Conservation (phyloP, 2,797 vertebrate genomes). For the Peromyscus nudipes region DNA sequence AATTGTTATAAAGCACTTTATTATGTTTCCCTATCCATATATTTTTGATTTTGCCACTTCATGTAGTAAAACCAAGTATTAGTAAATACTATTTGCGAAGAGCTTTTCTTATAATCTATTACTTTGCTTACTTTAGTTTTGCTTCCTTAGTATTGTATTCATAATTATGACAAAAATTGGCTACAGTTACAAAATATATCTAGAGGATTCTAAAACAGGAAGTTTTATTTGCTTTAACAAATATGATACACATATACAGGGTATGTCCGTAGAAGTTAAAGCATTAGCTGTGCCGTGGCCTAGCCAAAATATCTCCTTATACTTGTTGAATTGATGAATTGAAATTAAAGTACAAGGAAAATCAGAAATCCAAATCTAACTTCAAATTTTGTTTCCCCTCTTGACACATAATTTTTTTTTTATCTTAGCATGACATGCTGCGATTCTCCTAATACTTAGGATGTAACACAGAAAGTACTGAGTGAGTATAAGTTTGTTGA, state of each 20-base stretch:
- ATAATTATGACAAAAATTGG: background rate
- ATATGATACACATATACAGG: no score
- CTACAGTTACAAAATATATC: background rate
- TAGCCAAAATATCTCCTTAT: background rate
- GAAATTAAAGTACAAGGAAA: background rate
- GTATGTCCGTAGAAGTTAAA: background rate
- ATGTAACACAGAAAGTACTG: background rate
- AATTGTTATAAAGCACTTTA: background rate
- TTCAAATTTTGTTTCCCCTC: background rate
- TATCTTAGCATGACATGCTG: background rate
- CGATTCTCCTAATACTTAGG: background rate
- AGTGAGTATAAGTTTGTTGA: background rate
- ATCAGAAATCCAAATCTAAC: background rate
- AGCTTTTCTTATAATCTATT: background rate
- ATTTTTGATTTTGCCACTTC: background rate
- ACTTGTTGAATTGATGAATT: background rate
- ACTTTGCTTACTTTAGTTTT: background rate
- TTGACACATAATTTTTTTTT: background rate
- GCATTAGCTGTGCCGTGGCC: background rate
- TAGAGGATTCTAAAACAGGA: background rate
- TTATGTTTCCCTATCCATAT: background rate
- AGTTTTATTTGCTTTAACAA: background rate
- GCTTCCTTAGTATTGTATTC: background rate
- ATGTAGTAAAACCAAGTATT: background rate
- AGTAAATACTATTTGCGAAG: background rate